phyloP scores from a whole-genome alignment of 2,113 vertebrate species.

The Pelecanoides urinatrix region DNA sequence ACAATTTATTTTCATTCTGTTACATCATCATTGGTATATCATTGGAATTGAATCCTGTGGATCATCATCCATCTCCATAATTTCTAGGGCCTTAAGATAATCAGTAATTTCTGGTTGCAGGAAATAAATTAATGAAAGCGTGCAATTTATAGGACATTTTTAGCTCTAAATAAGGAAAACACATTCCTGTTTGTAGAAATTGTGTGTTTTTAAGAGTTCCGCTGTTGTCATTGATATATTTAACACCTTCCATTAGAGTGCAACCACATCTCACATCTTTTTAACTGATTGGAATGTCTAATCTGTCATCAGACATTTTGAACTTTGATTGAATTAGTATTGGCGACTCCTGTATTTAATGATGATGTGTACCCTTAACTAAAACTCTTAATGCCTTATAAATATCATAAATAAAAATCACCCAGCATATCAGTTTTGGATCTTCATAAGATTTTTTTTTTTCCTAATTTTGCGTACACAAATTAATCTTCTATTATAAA shows the following conservation, averaged over 20 bases:
- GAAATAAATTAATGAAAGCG: conserved; percentile 40
- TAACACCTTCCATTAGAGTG: conserved; percentile 49
- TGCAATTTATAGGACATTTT: conserved; percentile 20
- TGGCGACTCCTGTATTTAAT: conserved; percentile 35
- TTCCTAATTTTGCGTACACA: neutral
- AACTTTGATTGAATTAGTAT: conserved; percentile 63
- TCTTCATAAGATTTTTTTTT: neutral
- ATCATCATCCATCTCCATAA: neutral
- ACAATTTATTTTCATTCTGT: neutral
- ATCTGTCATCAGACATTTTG: conserved; percentile 52
- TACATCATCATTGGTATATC: neutral
- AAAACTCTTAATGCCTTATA: neutral
- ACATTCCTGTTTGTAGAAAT: conserved; percentile 39
- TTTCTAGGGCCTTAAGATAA: neutral
- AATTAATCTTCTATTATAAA: neutral
- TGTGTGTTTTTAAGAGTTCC: conserved; percentile 16
- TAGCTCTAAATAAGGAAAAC: conserved; percentile 24
- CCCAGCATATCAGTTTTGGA: neutral
- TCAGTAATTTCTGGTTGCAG: conserved; percentile 37
- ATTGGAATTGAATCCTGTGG: neutral
- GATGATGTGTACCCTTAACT: neutral
- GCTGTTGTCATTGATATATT: conserved; percentile 32
- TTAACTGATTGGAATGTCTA: conserved; percentile 46
- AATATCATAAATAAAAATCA: neutral
- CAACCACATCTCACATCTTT: conserved; percentile 52